phyloP scores from a whole-genome alignment of 1,140 invertebrate genomes.

The Camponotus floridanus region DNA sequence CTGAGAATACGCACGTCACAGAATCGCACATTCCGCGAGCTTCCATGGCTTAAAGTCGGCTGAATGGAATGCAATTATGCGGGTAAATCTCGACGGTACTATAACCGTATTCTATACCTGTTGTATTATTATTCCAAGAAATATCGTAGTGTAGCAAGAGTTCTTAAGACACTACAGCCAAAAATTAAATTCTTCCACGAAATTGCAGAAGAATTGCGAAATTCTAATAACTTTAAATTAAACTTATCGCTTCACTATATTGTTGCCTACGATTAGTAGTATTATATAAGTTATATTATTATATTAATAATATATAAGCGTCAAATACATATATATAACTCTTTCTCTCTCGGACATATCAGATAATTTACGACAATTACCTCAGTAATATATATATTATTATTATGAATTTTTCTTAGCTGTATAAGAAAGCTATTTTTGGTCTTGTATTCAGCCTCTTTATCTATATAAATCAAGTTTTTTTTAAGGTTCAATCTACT shows the following conservation, averaged over 20 bases:
- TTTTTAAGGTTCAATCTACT: not conserved
- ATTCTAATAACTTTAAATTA: constrained; percentile 19
- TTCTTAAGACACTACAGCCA: constrained; percentile 33
- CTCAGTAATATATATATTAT: too few species aligned
- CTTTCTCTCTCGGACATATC: too few species aligned
- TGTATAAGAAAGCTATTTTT: not conserved
- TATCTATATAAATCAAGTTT: constrained; percentile 29
- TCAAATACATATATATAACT: not conserved
- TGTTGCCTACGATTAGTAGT: not conserved
- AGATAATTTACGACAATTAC: not conserved
- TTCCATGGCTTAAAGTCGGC: constrained; percentile 52
- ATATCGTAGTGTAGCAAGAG: constrained; percentile 28
- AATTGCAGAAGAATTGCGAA: constrained; percentile 3
- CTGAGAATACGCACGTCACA: constrained; percentile 35
- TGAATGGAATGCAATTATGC: constrained; percentile 70
- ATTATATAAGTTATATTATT: too few species aligned
- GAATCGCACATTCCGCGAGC: constrained; percentile 48
- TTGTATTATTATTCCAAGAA: constrained; percentile 58
- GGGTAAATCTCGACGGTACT: constrained; percentile 63
- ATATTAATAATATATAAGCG: too few species aligned
- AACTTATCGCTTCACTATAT: constrained; percentile 2
- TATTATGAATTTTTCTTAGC: not conserved
- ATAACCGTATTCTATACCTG: constrained; percentile 50
- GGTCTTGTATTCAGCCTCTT: not conserved
- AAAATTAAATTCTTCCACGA: constrained; percentile 46